Conservation (phyloP, 2,888 invertebrate species). For the Eupithecia dodoneata region DNA sequence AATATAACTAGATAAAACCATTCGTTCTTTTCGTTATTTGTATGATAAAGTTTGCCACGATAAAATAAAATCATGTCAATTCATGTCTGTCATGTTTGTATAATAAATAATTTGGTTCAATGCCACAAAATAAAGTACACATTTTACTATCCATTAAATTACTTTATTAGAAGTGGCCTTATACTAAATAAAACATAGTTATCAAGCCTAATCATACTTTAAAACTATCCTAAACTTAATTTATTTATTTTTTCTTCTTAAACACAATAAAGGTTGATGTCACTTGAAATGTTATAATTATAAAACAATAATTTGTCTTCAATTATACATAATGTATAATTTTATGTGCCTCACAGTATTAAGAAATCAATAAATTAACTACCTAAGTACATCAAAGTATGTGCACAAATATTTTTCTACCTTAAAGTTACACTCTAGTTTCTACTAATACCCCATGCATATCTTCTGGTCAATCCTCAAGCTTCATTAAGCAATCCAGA, state of each 20-base stretch:
- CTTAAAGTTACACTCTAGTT: slow-evolving; percentile 22
- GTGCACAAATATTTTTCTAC: slow-evolving; percentile 28
- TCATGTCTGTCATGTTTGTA: neutral
- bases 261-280: slow-evolving; percentile 24
- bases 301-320: slow-evolving; percentile 9
- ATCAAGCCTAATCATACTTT: slow-evolving; percentile 50
- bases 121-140: slow-evolving; percentile 64
- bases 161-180: slow-evolving; percentile 73
- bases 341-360: neutral
- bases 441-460: slow-evolving; percentile 26
- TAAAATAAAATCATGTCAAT: neutral
- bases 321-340: slow-evolving; percentile 17
- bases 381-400: slow-evolving; percentile 21
- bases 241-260: slow-evolving; percentile 17
- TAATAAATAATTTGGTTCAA: too few species aligned
- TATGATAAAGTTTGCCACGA: neutral
- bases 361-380: slow-evolving; percentile 21
- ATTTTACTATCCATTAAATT: slow-evolving; percentile 57
- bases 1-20: neutral
- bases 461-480: slow-evolving; percentile 49
- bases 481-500: slow-evolving; percentile 67
- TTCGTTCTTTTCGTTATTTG: neutral
- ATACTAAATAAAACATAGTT: slow-evolving; percentile 64
- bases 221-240: slow-evolving; percentile 4
- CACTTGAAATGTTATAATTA: slow-evolving; percentile 23